Conservation (phyloP, 1,140 invertebrate species). For the Cepaea nemoralis region DNA sequence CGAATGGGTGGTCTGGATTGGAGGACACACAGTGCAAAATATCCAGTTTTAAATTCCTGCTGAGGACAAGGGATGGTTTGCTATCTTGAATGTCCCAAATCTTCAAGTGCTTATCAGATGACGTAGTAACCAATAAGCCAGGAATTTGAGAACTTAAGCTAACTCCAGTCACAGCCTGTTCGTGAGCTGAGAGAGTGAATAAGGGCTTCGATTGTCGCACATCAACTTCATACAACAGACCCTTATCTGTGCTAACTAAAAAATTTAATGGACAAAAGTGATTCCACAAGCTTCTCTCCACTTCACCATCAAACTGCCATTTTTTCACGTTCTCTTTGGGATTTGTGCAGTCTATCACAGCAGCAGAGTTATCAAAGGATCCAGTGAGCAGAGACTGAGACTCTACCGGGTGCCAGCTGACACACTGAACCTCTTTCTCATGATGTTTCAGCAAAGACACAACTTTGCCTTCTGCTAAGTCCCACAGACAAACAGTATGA, state of each 20-base stretch:
- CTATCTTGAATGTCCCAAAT: constrained; percentile 80
- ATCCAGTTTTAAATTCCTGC: constrained; percentile 73
- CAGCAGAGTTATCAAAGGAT: constrained; percentile 77
- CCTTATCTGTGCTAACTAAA: constrained; percentile 84
- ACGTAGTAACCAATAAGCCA: constrained; percentile 81
- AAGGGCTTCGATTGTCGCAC: constrained; percentile 75
- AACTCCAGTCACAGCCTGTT: constrained; percentile 72
- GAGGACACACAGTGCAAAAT: constrained; percentile 80
- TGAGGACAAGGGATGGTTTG: constrained; percentile 68
- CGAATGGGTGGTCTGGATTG: constrained; percentile 85
- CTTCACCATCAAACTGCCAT: constrained; percentile 84
- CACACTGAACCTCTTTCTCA: constrained; percentile 86
- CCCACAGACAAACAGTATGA: constrained; percentile 90
- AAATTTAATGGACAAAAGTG: constrained; percentile 80
- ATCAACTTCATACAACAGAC: constrained; percentile 77
- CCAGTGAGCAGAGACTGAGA: constrained; percentile 85
- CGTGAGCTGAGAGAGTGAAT: constrained; percentile 78
- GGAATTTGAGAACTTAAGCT: constrained; percentile 79
- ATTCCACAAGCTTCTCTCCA: constrained; percentile 92
- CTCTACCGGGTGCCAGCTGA: constrained; percentile 89
- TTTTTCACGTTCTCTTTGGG: constrained; percentile 76
- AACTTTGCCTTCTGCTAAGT: constrained; percentile 84
- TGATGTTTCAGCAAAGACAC: constrained; percentile 83
- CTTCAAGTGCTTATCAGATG: constrained; percentile 82
- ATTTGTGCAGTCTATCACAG: constrained; percentile 84